phyloP scores from a whole-genome alignment of 2,888 invertebrate species.

The Lingula anatina region DNA sequence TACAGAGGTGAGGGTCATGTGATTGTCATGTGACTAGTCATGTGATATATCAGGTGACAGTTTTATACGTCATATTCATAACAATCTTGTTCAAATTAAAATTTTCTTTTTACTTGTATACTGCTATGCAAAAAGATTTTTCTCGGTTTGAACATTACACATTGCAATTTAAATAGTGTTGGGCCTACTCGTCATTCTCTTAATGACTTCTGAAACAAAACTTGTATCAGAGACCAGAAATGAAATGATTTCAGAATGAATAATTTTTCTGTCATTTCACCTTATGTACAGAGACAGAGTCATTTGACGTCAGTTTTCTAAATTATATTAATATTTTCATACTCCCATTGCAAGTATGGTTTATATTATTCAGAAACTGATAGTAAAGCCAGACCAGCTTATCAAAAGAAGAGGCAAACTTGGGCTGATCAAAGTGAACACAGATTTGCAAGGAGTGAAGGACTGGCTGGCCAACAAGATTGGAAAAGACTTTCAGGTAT shows the following conservation, averaged over 20 bases:
- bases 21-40: neutral
- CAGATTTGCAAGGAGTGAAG: slow-evolving; percentile 70
- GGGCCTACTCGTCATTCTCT: too few species aligned
- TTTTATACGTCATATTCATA: neutral
- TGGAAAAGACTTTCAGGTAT: slow-evolving; percentile 75
- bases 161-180: too few species aligned
- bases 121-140: too few species aligned
- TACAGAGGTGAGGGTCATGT: slow-evolving; percentile 43
- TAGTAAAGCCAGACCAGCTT: slow-evolving; percentile 98
- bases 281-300: too few species aligned
- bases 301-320: too few species aligned
- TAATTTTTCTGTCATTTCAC: too few species aligned
- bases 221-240: neutral
- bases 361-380: slow-evolving; percentile 65
- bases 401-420: slow-evolving; percentile 97
- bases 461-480: slow-evolving; percentile 82
- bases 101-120: too few species aligned
- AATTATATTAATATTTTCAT: neutral
- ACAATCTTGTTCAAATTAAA: too few species aligned
- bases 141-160: too few species aligned
- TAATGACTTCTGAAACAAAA: too few species aligned
- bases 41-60: neutral
- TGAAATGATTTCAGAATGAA: too few species aligned
- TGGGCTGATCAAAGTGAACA: slow-evolving; percentile 92
- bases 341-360: neutral